Evolutionary conservation across 2,888 invertebrate genomes (phyloP), one percentile per base, ranked within the genome.

Genomic region (Drosophila ustulata): DNA sequence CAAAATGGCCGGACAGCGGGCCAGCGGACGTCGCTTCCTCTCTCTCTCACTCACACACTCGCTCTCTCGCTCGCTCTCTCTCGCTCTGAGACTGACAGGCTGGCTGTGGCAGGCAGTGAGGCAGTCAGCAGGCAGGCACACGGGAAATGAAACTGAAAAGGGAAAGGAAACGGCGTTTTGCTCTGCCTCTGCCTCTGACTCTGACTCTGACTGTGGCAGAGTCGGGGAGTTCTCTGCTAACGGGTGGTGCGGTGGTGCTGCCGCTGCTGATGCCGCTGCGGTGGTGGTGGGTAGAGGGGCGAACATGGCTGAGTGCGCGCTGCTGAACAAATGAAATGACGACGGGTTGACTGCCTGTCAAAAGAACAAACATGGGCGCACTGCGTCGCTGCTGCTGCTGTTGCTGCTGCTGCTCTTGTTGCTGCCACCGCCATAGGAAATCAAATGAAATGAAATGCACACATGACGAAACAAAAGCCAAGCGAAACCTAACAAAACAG

Each of bases 321-420:
- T 82, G 80, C 85, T 82, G 86, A 89, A 88, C 90, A 89, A 90
- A 89, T 90, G 90, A 90, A 89, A 91, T 91, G 91, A 91, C 90
- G 90, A 88, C 91, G 91, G 90, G 90, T 91, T 91, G 91, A 91
- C 91, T 91, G 90, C 90, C 85, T 91, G 91, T 91, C 91, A 91
- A 89, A 90, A 88, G 90, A 90, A 90, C 91, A 91, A 91, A 91
- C 90, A 90, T 90, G 90, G 90, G 90, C 91, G 90, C 89, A 85
- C 83, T 74, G 76, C 63, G 74, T 65, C 65, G 78, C 73, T 55
- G 74, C 51, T 30, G 70, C 67, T 34, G 55, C 28, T 55, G 49
- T 55, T 30, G 71, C 66, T 34, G 57, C 28, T 55, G 50, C 59
- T 41, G 68, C 66, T 34, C 39, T 59, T 43, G 46, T 50, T 75